Evolutionary conservation across 2,797 vertebrate species (phyloP).

Genomic region (Hybognathus amarus): DNA sequence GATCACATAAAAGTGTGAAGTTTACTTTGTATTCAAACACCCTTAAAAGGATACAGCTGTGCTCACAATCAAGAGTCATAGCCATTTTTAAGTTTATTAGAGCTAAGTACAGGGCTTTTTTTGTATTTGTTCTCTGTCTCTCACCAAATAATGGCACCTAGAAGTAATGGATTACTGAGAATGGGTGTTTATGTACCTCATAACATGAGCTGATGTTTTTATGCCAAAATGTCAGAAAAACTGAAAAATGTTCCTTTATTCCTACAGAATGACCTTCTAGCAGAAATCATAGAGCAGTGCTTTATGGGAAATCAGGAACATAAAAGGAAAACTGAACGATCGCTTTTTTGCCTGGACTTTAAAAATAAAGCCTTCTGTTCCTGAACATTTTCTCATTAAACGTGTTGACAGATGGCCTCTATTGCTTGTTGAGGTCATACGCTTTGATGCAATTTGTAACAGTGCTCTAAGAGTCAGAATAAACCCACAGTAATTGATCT

Average conservation of each 20-base stretch:
- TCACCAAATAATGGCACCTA: conserved; percentile 12
- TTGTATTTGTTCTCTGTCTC: conserved; percentile 23
- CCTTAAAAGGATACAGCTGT: conserved; percentile 31
- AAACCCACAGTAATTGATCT: conserved; percentile 1
- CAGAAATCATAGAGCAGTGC: background rate
- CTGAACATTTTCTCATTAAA: conserved; percentile 18
- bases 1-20: conserved; percentile 22
- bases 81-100: conserved; percentile 17
- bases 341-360: conserved; percentile 9
- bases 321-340: conserved; percentile 18
- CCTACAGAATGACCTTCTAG: conserved; percentile 11
- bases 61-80: background rate
- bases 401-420: background rate
- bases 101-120: background rate
- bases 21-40: conserved; percentile 21
- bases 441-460: conserved; percentile 38
- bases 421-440: background rate
- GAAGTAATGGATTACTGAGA: conserved; percentile 7
- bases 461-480: conserved; percentile 15
- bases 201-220: conserved; percentile 28
- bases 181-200: background rate
- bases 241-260: conserved; percentile 9
- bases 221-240: conserved; percentile 2
- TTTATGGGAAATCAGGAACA: conserved; percentile 34
- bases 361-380: conserved; percentile 31